phyloP scores from a whole-genome alignment of 2,797 vertebrate genomes.

The Salmo trutta region DNA sequence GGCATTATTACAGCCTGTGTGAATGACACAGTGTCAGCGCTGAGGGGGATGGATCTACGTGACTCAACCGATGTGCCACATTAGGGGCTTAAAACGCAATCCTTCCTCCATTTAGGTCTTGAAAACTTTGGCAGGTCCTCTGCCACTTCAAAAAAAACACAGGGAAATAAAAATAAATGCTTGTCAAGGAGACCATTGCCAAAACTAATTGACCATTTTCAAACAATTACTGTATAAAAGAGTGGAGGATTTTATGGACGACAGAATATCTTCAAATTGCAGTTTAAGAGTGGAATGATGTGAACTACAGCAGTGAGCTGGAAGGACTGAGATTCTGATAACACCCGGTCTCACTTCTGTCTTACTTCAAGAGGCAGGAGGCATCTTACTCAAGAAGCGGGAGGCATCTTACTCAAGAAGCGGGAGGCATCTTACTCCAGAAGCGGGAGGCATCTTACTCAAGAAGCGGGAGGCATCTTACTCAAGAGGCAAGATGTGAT shows the following conservation, averaged over 20 bases:
- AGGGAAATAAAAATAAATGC: conserved; percentile 22
- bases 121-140: conserved; percentile 4
- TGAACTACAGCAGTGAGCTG: background rate
- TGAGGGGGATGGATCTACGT: conserved; percentile 8
- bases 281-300: background rate
- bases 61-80: conserved; percentile 21
- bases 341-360: background rate
- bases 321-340: background rate
- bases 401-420: no score
- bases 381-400: background rate
- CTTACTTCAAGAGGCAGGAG: background rate
- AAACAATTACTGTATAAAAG: conserved; percentile 4
- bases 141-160: conserved; percentile 2
- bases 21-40: background rate
- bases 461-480: no score
- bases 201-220: conserved; percentile 19
- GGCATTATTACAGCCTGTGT: background rate
- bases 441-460: no score
- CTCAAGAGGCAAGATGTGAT: background rate
- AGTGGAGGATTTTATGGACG: background rate
- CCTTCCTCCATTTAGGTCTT: conserved; percentile 13
- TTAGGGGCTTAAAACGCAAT: conserved; percentile 9
- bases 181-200: conserved; percentile 16
- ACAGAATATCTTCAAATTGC: background rate
- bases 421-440: no score